Percentiles rank a stretch among this genome's conserved stretches.
These are phyloP conservation scores for Cyrtonyx montezumae DNA, from an alignment of 2,113 vertebrate genomes.

Conservation along the genomic window DNA sequence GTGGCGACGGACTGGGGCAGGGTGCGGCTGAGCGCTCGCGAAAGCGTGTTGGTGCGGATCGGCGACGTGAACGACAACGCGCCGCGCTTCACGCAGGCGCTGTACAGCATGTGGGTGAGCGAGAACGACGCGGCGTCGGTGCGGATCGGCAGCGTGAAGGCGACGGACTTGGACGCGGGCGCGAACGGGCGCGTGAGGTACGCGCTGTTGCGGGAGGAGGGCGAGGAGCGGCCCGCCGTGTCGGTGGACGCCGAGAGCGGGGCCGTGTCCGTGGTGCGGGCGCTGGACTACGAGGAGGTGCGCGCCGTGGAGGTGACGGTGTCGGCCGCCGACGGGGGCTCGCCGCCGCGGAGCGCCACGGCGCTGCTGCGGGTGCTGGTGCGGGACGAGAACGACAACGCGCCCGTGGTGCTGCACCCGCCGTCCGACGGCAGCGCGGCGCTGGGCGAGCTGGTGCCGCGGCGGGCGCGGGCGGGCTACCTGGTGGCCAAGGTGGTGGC, in stretches of 20 bases:
- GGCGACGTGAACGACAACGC: conserved; percentile 84
- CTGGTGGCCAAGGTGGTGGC: no score
- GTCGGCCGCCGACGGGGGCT: no score
- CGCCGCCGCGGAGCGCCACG: no score
- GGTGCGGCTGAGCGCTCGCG: conserved; percentile 67
- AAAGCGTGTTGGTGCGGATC: conserved; percentile 75
- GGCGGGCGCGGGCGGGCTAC: no score
- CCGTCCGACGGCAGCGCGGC: no score
- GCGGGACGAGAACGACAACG: no score
- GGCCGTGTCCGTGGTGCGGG: no score
- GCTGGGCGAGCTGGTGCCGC: no score
- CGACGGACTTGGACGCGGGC: conserved; percentile 68
- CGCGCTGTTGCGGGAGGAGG: conserved; percentile 44
- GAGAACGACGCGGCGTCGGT: conserved; percentile 85
- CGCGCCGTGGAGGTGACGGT: no score
- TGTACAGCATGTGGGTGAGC: conserved; percentile 58
- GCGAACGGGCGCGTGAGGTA: conserved; percentile 68
- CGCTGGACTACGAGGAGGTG: no score
- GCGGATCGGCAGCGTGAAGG: conserved; percentile 72
- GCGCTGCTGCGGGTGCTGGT: no score
- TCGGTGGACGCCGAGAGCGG: conserved; percentile 66
- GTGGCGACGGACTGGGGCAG: conserved; percentile 75
- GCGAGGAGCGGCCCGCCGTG: conserved; percentile 4
- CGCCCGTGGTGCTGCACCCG: no score
- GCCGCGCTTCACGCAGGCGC: conserved; percentile 75